Conservation (phyloP, 1,140 invertebrate species). For the Magallana gigas region DNA sequence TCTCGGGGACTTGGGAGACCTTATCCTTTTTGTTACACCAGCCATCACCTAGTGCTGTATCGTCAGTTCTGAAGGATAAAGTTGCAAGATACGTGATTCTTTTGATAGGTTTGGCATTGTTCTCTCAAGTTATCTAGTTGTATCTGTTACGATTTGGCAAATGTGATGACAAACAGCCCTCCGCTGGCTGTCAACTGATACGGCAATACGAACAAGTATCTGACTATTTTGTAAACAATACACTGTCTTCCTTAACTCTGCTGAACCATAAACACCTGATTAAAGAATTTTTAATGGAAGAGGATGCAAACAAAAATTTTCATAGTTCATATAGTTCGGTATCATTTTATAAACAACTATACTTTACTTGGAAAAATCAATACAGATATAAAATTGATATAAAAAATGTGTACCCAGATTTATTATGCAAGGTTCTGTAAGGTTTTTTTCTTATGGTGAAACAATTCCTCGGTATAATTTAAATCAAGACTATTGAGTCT, state of each 20-base stretch:
- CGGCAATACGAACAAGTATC: background rate
- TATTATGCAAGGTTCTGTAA: no score
- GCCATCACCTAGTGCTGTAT: background rate
- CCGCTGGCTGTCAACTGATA: background rate
- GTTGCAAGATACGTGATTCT: background rate
- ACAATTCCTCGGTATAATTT: no score
- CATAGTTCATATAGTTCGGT: no score
- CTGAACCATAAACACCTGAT: background rate
- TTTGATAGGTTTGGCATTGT: background rate
- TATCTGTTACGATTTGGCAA: conserved; percentile 24
- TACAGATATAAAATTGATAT: no score
- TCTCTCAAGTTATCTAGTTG: background rate
- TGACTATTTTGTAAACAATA: background rate
- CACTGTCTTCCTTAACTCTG: background rate
- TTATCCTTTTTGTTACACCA: background rate
- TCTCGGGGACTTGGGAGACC: background rate
- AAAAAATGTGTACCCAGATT: no score
- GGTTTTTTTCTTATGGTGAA: no score
- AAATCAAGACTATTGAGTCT: no score
- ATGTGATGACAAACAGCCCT: conserved; percentile 15
- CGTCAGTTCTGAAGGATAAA: background rate
- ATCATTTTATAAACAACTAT: no score
- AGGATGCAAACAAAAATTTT: no score
- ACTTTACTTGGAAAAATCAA: no score
- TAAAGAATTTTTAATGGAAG: no score